Conservation (phyloP, 37 sponge, comb jelly and placozoan genomes). For the Beroe forskalii region DNA sequence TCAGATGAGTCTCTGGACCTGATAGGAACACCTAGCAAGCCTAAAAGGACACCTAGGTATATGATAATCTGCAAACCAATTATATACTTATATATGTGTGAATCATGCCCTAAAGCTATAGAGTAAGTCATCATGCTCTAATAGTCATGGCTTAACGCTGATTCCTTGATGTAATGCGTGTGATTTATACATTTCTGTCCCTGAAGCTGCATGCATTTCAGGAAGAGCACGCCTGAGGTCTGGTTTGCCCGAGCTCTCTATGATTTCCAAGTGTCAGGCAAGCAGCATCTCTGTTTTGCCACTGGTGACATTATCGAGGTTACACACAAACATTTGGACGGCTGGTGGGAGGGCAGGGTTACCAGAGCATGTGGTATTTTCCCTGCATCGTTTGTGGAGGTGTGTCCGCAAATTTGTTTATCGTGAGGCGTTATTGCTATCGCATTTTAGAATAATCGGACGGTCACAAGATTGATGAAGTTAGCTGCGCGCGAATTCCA, state of each 20-base stretch:
- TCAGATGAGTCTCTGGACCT: not conserved
- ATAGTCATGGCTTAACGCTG: no score
- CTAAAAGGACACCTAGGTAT: not conserved
- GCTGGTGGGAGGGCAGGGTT: conserved; percentile 27
- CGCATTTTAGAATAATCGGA: no score
- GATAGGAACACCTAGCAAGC: not conserved
- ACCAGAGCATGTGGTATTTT: not conserved
- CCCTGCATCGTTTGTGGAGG: conserved; percentile 37
- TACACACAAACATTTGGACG: not conserved
- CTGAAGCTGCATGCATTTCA: no score
- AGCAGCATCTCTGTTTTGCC: not conserved
- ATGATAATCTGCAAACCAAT: no score
- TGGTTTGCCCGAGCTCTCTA: not conserved
- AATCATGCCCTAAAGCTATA: no score
- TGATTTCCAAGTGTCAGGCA: not conserved
- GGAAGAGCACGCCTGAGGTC: not conserved
- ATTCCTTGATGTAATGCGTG: no score
- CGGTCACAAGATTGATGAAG: no score
- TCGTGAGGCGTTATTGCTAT: no score
- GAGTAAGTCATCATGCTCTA: no score
- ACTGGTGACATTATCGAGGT: not conserved
- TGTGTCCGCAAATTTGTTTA: not conserved
- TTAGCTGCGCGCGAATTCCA: not conserved
- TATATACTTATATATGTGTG: no score
- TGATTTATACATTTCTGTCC: no score